phyloP scores from a whole-genome alignment of 2,797 vertebrate genomes.

The Tinamus major region DNA sequence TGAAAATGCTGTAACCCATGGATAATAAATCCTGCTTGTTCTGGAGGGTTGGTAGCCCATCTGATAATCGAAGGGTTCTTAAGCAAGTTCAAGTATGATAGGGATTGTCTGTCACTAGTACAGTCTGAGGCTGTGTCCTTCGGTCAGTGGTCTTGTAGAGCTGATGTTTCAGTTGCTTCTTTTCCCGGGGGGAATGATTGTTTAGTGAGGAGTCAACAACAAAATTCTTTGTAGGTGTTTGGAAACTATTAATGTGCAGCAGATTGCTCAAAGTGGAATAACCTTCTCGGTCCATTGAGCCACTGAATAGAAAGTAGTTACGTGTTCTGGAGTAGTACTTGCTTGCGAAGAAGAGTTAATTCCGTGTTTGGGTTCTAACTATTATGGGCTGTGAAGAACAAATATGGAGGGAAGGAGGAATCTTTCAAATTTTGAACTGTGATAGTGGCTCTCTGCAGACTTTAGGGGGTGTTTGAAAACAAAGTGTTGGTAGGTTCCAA shows the following conservation, averaged over 20 bases:
- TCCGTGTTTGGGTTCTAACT: rapidly evolving
- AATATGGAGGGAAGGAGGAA: neutral
- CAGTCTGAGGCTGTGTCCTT: neutral
- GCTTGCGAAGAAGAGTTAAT: neutral
- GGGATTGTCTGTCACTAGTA: neutral
- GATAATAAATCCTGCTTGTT: neutral
- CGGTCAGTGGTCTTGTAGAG: neutral
- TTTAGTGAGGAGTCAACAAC: neutral
- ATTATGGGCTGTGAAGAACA: neutral
- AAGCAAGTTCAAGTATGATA: neutral
- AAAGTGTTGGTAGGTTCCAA: neutral
- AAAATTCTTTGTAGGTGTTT: neutral
- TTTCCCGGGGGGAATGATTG: neutral
- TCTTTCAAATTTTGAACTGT: neutral
- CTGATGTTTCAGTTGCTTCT: neutral
- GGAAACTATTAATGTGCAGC: neutral
- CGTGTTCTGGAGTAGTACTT: neutral
- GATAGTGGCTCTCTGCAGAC: neutral
- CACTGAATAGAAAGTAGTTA: neutral
- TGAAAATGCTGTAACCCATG: neutral
- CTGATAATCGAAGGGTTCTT: neutral
- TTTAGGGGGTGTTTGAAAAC: neutral
- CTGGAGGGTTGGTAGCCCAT: neutral
- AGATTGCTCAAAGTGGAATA: neutral
- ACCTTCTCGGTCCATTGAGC: neutral